Conservation (phyloP, 2,888 invertebrate genomes). For the Dorcus parallelipipedus region DNA sequence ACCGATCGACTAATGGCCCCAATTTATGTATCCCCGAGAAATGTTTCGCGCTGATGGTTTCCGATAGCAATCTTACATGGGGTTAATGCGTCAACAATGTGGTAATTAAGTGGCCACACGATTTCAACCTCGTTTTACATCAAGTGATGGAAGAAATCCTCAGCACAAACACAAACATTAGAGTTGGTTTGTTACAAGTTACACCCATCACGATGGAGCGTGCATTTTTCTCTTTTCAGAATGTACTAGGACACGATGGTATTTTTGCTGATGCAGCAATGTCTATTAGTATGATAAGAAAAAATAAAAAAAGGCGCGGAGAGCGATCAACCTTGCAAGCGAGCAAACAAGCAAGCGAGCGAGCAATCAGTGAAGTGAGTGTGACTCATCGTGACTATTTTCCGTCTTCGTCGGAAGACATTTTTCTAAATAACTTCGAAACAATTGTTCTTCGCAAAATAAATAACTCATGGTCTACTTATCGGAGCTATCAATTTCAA, state of each 20-base stretch:
- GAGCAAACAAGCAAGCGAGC: background rate
- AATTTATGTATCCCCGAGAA: no score
- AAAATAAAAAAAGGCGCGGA: background rate
- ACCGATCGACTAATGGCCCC: no score
- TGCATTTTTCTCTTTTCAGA: slow-evolving; percentile 4
- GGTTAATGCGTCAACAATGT: slow-evolving; percentile 11
- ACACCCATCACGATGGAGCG: slow-evolving; percentile 31
- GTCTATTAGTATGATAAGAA: slow-evolving; percentile 15
- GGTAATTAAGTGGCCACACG: slow-evolving; percentile 2
- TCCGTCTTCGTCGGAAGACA: no score
- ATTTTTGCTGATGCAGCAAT: slow-evolving; percentile 20
- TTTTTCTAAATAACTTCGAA: no score
- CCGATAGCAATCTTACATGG: background rate
- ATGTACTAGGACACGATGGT: slow-evolving; percentile 15
- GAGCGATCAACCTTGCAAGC: slow-evolving; percentile 13
- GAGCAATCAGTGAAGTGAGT: background rate
- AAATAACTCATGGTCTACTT: no score
- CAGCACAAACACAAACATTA: no score
- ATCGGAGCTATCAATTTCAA: no score
- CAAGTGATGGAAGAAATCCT: no score
- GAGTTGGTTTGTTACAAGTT: slow-evolving; percentile 10
- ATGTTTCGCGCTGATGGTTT: no score
- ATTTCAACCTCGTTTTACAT: no score
- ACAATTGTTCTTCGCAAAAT: no score
- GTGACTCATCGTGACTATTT: no score